Base-by-base conservation (phyloP, 1,140 invertebrate genomes). In the Papilio aristodemus region DNA sequence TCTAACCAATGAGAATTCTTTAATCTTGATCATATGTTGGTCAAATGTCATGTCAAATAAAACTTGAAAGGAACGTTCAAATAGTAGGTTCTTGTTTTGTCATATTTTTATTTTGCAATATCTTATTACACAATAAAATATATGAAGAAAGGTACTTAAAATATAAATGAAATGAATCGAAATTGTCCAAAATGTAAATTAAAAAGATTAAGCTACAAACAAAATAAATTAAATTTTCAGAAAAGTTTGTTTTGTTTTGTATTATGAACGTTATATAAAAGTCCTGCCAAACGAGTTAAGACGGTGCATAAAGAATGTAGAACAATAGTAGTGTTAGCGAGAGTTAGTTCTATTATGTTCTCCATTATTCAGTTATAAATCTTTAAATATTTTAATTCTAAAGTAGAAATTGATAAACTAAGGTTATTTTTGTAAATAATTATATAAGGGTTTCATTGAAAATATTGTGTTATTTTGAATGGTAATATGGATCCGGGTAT, bases 401-500 rank as follows among this genome's bases (percentile, higher is more conserved):
- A 25, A 60, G 43, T 64, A 25, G 25, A 66, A 4, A n/a, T 46
- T n/a, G 25, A 32, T 46, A 27, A 43, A 5, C 43, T 50, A 1
- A 25, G 13, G 22, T 66, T 66, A 22, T 17, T 32, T 50, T 37
- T 22, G 0, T 50, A 9, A 17, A 17, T 66, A 14, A 17, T 50
- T 50, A 60, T 72, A 62, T 71, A 41, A 50, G 50, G 27, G 70
- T 81, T 86, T 78, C 64, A 84, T 85, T 81, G 78, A 86, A 72
- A 77, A 78, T 78, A 74, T 25, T 66, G 50, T 68, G 63, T 59
- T 69, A 79, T 73, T 78, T 62, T 25, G 67, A 64, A 54, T 68
- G 68, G 64, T 76, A 86, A 79, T 81, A 92, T 92, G 92, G 95
- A 96, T 94, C 95, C 95, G 72, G 95, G 95, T 74, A 95, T 96